These are phyloP conservation scores for Poeciliopsis retropinna DNA, from an alignment of 2,113 vertebrate species.

Conservation along the genomic window DNA sequence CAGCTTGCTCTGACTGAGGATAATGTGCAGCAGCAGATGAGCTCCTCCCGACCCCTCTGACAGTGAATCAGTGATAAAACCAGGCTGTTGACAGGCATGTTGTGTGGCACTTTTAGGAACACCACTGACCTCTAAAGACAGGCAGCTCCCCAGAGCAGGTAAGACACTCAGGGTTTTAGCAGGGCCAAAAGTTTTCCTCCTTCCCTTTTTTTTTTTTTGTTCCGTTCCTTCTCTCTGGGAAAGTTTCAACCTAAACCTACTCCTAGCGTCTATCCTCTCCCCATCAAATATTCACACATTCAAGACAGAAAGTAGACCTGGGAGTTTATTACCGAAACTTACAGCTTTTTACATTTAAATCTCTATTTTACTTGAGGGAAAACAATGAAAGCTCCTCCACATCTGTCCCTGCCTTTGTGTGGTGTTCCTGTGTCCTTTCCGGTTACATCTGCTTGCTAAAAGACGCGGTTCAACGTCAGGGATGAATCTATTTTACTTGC, in stretches of 20 bases:
- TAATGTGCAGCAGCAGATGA: slow-evolving; percentile 1
- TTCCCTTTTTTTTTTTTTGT: neutral
- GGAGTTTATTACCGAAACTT: slow-evolving; percentile 42
- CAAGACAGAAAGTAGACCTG: slow-evolving; percentile 26
- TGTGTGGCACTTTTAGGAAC: slow-evolving; percentile 77
- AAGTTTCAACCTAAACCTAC: slow-evolving; percentile 37
- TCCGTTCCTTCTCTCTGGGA: slow-evolving; percentile 7
- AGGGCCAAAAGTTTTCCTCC: slow-evolving; percentile 17
- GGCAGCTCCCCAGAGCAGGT: slow-evolving; percentile 66
- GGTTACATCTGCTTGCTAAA: neutral
- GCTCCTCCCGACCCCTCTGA: neutral
- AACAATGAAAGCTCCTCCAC: neutral
- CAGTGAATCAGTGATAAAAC: slow-evolving; percentile 31
- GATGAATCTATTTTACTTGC: neutral
- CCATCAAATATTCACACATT: neutral
- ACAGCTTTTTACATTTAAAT: slow-evolving; percentile 8
- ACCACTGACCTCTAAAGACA: slow-evolving; percentile 72
- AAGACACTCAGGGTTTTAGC: slow-evolving; percentile 60
- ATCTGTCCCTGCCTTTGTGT: slow-evolving; percentile 21
- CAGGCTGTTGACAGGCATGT: slow-evolving; percentile 64
- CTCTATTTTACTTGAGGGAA: slow-evolving; percentile 2
- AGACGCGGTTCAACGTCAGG: slow-evolving; percentile 3
- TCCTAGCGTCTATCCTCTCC: slow-evolving; percentile 12
- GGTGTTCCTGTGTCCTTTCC: slow-evolving; percentile 34
- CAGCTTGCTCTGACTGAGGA: neutral